Base-by-base conservation (phyloP, 2,888 invertebrate genomes). In the Coecobrya sp. region DNA sequence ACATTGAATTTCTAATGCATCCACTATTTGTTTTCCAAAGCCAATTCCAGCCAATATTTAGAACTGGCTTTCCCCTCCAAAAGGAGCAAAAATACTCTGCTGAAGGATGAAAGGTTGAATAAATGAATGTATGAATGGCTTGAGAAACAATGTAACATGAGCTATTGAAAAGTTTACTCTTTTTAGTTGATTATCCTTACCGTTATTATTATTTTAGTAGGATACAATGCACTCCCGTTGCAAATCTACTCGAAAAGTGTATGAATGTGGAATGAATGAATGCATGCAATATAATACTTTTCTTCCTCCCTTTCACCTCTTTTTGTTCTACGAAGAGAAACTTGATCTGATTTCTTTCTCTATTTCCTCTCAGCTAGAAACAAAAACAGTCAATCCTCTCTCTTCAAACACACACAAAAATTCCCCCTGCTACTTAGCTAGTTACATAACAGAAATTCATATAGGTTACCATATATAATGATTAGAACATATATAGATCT, bases 211-310 rank as follows among this genome's bases (percentile, higher is more conserved):
- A 42, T 73, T 73, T 68, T 73, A 73, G 70, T 73, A 42, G 70
- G 13, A 73, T 73, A 42, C 70, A 73, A 73, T 73, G 70, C 70
- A 73, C 70, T 73, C 70, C 11, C 19, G 25, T 36, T 73, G 70
- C 42, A 73, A 73, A 73, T 30, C 27, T 30, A 68, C 27, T 68
- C 27, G 25, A 22, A 1, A 25, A 62, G 8, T 42, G 42, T 25
- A 73, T 73, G 68, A 68, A 68, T 59, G 59, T 7, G 11, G 65
- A 68, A 73, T 42, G 70, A 36, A 73, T 42, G 42, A 73, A 42
- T 73, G 70, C 5, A 19, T 73, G 42, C 70, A n/a, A 73, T 42
- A 42, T 42, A 73, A 73, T 73, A 73, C 42, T 42, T 73, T 76
- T 36, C 22, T 76, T 42, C 25, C n/a, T 76, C 22, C 45, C 8